Evolutionary conservation across 2,797 vertebrate species (phyloP), one percentile per base, ranked within the genome.

Genomic region (Chelon labrosus): DNA sequence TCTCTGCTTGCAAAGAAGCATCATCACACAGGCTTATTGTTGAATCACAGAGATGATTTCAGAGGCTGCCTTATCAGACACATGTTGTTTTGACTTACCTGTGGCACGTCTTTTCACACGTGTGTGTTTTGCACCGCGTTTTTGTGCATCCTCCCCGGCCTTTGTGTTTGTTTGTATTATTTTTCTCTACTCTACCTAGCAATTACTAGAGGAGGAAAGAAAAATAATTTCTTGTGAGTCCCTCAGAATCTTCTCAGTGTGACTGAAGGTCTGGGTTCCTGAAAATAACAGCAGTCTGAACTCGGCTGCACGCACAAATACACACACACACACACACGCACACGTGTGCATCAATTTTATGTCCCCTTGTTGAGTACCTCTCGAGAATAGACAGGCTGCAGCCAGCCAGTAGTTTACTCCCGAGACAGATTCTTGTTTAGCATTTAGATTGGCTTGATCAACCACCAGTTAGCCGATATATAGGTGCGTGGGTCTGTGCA

Each of bases 361-460:
- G 75, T 82, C 39, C 64, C 35, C 72, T 83, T 88, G 76, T 88
- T 81, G 75, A 87, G 80, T 62, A 81, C 77, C 85, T 87, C 70
- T 73, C 69, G 82, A 85, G 88, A 88, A 68, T 53, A 83, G 84
- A 86, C 80, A 67, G 84, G 86, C 83, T 88, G 88, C 86, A 89
- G 85, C 77, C 75, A 86, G 83, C 79, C 66, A 64, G 80, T 71
- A 65, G 73, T 91, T 91, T 90, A 87, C 85, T 77, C 83, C 77
- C 70, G 78, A 85, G 90, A 90, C 77, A 75, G 73, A 72, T 73
- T 86, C 84, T 92, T 91, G 89, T 90, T 93, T 91, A 92, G 91
- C 91, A 93, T 92, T 91, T 91, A 93, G 91, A 92, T 90, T 90
- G 91, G 85, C 86, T 87, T 92, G 87, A 92, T 91, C 82, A 91